These are phyloP conservation scores for Dicentrarchus labrax DNA, from an alignment of 2,113 vertebrate genomes.

Conservation along the genomic window DNA sequence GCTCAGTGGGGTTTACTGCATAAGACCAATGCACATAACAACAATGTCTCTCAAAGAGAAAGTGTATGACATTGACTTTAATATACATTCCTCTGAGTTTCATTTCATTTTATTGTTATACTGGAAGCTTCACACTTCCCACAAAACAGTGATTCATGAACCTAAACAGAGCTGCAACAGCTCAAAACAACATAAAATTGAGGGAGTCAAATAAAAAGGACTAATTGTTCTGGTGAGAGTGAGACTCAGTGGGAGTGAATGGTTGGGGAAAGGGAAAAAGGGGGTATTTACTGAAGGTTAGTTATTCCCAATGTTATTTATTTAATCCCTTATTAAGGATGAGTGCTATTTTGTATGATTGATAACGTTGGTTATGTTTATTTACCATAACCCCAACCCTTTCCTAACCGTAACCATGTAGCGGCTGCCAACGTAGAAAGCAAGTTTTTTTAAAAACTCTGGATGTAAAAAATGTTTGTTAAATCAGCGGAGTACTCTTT, in stretches of 20 bases:
- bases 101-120: conserved; percentile 1
- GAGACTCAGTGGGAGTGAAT: neutral
- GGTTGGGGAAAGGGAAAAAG: neutral
- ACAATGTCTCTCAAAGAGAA: neutral
- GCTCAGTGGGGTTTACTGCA: neutral
- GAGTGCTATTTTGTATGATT: neutral
- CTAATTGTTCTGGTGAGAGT: conserved; percentile 1
- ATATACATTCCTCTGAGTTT: conserved; percentile 6
- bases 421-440: neutral
- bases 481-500: no score
- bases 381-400: neutral
- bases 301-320: neutral
- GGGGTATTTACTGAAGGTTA: neutral
- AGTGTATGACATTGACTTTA: neutral
- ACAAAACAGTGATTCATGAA: conserved; percentile 4
- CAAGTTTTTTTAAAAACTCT: no score
- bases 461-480: no score
- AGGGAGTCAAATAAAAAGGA: neutral
- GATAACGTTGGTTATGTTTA: neutral
- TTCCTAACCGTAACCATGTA: neutral
- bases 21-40: neutral
- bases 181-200: neutral
- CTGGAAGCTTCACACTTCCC: neutral
- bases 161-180: neutral
- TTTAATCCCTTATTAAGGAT: neutral